These are phyloP conservation scores for Epinephelus cyanopodus DNA, from an alignment of 2,113 vertebrate genomes.

Conservation along the genomic window DNA sequence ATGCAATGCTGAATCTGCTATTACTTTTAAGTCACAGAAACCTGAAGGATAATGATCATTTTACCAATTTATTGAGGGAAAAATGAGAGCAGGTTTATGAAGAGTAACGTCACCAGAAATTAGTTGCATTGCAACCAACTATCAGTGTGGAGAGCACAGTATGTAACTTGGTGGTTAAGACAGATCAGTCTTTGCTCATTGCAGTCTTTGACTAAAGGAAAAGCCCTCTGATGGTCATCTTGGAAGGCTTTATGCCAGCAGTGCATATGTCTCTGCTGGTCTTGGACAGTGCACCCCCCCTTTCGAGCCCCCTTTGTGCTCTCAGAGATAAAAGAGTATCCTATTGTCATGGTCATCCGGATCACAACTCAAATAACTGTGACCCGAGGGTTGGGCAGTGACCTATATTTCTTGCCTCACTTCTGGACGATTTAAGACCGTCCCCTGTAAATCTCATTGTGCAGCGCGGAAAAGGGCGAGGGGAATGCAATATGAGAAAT, in stretches of 20 bases:
- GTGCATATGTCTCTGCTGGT: constrained; percentile 35
- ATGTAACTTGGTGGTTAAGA: not conserved
- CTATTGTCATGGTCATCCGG: constrained; percentile 50
- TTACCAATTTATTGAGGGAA: not conserved
- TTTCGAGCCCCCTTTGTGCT: constrained; percentile 41
- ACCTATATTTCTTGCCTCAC: constrained; percentile 58
- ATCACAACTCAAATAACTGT: constrained; percentile 60
- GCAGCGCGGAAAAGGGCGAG: constrained; percentile 10
- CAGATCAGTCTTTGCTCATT: not conserved
- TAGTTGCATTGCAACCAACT: not conserved
- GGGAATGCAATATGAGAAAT: constrained; percentile 49
- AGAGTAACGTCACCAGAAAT: not conserved
- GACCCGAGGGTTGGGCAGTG: constrained; percentile 53
- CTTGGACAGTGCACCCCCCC: not conserved
- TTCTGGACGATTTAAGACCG: constrained; percentile 48
- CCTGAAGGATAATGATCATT: not conserved
- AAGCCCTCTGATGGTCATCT: constrained; percentile 4
- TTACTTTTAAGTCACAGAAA: not conserved
- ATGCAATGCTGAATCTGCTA: not conserved
- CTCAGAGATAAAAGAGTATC: constrained; percentile 48
- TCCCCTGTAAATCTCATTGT: constrained; percentile 52
- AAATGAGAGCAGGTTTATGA: not conserved
- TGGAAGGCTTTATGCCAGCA: constrained; percentile 6
- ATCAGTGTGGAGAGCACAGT: not conserved
- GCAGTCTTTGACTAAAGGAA: not conserved